phyloP scores from a whole-genome alignment of 53 echinoderm and acorn worm species.

The Echinarachnius parma region DNA sequence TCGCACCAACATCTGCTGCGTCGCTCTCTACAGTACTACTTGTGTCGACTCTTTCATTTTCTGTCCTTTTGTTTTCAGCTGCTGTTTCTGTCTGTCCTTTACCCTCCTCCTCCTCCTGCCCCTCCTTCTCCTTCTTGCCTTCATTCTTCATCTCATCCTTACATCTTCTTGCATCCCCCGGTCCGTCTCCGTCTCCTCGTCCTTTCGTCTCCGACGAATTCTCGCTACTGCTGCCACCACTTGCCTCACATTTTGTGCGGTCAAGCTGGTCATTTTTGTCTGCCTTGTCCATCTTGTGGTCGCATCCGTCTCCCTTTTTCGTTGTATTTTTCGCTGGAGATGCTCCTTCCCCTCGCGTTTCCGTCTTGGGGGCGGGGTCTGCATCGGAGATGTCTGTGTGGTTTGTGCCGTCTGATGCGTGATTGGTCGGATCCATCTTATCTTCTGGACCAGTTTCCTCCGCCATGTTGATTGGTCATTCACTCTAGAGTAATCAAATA shows the following conservation, averaged over 20 bases:
- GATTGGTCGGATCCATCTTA: conserved; percentile 24
- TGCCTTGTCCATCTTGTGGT: background rate
- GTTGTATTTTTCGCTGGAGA: background rate
- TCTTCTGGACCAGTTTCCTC: conserved; percentile 30
- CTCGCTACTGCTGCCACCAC: background rate
- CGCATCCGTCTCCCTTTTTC: background rate
- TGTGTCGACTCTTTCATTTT: background rate
- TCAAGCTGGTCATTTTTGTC: conserved; percentile 1
- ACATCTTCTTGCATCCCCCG: background rate
- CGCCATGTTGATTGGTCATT: conserved; percentile 10
- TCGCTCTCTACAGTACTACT: conserved; percentile 1
- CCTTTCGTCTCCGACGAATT: background rate
- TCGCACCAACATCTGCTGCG: background rate
- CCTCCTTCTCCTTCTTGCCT: conserved; percentile 20
- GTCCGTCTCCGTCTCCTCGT: background rate
- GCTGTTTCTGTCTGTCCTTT: background rate
- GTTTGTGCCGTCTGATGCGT: conserved; percentile 13
- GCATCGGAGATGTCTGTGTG: conserved; percentile 1
- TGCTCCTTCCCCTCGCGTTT: background rate
- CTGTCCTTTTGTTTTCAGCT: conserved; percentile 15
- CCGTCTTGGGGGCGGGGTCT: background rate
- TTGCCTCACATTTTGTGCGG: background rate
- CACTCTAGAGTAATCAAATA: too few species aligned
- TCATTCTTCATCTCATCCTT: too few species aligned
- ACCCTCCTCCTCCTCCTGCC: background rate